A percentile compares a stretch with the other conserved stretches of the same genome.
Conservation (phyloP, 2,888 invertebrate species). For the Stomorhina lunata region DNA sequence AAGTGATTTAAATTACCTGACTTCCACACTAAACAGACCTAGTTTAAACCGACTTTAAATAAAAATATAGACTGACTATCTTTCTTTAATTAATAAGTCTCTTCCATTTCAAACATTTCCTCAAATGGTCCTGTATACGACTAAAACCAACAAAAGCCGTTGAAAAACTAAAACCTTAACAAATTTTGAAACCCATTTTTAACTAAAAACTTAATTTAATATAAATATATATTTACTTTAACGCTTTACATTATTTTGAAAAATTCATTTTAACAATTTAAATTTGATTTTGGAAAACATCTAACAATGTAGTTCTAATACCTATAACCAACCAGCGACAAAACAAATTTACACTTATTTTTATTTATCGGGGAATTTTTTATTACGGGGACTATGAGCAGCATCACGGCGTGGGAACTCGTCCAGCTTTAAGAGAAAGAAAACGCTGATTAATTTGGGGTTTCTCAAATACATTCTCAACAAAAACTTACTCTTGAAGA, state of each 20-base stretch:
- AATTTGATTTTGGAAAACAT: conserved; percentile 10
- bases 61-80: too few relatives aligned
- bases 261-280: conserved; percentile 1
- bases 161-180: too few relatives aligned
- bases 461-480: not conserved
- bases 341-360: conserved; percentile 41
- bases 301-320: conserved; percentile 26
- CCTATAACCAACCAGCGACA: not conserved
- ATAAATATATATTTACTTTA: not conserved
- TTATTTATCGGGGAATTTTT: conserved; percentile 75
- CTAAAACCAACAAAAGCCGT: too few relatives aligned
- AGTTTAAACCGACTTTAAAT: too few relatives aligned
- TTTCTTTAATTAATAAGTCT: too few relatives aligned
- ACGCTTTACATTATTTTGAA: not conserved
- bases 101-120: too few relatives aligned
- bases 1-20: too few relatives aligned
- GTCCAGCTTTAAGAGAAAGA: conserved; percentile 69
- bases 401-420: conserved; percentile 78
- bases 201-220: not conserved
- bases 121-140: too few relatives aligned
- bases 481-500: conserved; percentile 69
- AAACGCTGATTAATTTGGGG: not conserved
- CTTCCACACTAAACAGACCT: too few relatives aligned
- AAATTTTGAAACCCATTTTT: not conserved
- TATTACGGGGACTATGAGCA: conserved; percentile 73